phyloP scores from a whole-genome alignment of 2,797 vertebrate genomes.

The Phataginus tricuspis region DNA sequence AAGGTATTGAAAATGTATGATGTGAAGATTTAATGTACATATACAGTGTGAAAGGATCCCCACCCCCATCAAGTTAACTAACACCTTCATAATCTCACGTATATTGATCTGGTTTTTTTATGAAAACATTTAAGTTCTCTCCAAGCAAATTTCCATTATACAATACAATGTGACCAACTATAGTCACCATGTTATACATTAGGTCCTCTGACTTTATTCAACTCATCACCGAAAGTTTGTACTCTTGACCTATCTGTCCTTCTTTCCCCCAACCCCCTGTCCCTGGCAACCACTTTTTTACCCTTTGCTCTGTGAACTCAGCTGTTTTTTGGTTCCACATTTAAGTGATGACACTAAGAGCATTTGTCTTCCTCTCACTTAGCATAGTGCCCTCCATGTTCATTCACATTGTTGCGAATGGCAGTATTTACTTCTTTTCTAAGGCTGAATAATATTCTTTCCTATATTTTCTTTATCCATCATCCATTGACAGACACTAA shows the following conservation, averaged over 20 bases:
- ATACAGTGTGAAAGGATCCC: neutral
- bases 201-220: neutral
- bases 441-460: neutral
- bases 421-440: neutral
- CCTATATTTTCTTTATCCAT: neutral
- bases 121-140: neutral
- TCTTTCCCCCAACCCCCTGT: neutral
- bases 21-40: neutral
- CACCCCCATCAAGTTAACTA: neutral
- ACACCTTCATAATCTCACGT: neutral
- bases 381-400: neutral
- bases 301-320: neutral
- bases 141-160: neutral
- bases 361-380: neutral
- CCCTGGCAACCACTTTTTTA: neutral
- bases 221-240: neutral
- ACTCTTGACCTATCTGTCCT: neutral
- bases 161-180: neutral
- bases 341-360: neutral
- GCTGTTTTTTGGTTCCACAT: neutral
- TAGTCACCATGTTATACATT: neutral
- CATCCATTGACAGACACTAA: neutral
- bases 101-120: neutral
- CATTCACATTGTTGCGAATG: neutral
- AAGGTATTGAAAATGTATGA: neutral